phyloP scores from a whole-genome alignment of 1,140 invertebrate species.

The Drosophila tani region DNA sequence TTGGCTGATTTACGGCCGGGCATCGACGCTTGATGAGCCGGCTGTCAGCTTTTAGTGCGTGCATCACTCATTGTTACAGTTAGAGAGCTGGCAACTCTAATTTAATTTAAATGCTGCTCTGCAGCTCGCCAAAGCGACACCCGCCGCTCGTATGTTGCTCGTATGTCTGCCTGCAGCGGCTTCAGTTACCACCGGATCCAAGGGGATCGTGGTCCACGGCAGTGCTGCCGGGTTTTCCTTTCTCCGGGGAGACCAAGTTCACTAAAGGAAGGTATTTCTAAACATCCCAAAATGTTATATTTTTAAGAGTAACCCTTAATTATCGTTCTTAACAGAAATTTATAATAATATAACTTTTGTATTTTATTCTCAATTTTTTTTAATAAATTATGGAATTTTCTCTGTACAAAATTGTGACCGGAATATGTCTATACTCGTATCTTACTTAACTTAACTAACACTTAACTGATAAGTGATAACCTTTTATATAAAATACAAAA shows the following conservation, averaged over 20 bases:
- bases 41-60: conserved; percentile 76
- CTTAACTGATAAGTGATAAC: too few relatives aligned
- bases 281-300: too few relatives aligned
- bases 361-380: too few relatives aligned
- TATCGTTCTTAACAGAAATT: too few relatives aligned
- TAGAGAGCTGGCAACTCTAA: conserved; percentile 79
- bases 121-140: conserved; percentile 57
- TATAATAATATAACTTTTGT: too few relatives aligned
- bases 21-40: conserved; percentile 51
- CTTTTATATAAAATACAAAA: too few relatives aligned
- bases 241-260: not conserved
- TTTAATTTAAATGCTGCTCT: conserved; percentile 81
- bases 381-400: too few relatives aligned
- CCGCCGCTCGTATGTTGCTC: conserved; percentile 61
- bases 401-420: too few relatives aligned
- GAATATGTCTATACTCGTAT: too few relatives aligned
- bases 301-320: too few relatives aligned
- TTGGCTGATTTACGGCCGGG: conserved; percentile 64
- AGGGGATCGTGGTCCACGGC: conserved; percentile 52
- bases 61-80: conserved; percentile 83
- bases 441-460: too few relatives aligned
- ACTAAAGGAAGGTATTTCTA: too few relatives aligned
- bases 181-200: conserved; percentile 23
- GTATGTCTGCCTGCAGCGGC: conserved; percentile 68
- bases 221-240: conserved; percentile 11